Evolutionary conservation across 2,888 invertebrate species (phyloP).

Genomic region (Cheilosia pagana): DNA sequence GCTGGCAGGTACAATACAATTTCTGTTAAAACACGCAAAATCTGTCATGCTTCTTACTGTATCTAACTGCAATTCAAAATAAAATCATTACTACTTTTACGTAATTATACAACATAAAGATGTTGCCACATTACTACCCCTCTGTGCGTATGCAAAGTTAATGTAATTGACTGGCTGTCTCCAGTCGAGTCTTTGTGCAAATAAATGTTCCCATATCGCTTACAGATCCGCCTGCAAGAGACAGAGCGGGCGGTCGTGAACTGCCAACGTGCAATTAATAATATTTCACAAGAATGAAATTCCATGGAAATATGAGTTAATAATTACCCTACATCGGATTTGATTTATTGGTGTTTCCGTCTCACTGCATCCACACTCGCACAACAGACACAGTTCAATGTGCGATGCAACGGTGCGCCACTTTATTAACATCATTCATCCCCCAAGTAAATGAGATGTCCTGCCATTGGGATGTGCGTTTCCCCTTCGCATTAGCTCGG

Average conservation of each 20-base stretch:
- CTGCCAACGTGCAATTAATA: slow-evolving; percentile 75
- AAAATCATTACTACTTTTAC: too few relatives aligned
- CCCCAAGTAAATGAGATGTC: slow-evolving; percentile 71
- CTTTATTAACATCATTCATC: slow-evolving; percentile 70
- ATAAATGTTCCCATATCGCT: slow-evolving; percentile 41
- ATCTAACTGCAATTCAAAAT: too few relatives aligned
- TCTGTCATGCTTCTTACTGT: too few relatives aligned
- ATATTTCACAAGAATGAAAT: slow-evolving; percentile 73
- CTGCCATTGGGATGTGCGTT: slow-evolving; percentile 52
- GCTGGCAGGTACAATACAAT: too few relatives aligned
- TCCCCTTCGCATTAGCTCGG: slow-evolving; percentile 60
- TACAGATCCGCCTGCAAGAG: slow-evolving; percentile 41
- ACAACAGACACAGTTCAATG: slow-evolving; percentile 61
- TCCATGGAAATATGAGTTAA: slow-evolving; percentile 75
- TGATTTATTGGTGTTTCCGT: slow-evolving; percentile 74
- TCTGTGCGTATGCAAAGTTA: slow-evolving; percentile 27
- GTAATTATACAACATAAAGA: neutral
- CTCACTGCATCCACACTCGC: slow-evolving; percentile 65
- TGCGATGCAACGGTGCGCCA: slow-evolving; percentile 66
- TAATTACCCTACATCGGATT: slow-evolving; percentile 74
- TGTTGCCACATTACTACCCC: slow-evolving; percentile 13
- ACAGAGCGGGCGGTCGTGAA: slow-evolving; percentile 74
- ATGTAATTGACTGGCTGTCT: slow-evolving; percentile 48
- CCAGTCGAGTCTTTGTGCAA: slow-evolving; percentile 21
- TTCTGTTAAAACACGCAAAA: too few relatives aligned